Conservation (phyloP, 2,888 invertebrate species). For the Lithosia quadra region DNA sequence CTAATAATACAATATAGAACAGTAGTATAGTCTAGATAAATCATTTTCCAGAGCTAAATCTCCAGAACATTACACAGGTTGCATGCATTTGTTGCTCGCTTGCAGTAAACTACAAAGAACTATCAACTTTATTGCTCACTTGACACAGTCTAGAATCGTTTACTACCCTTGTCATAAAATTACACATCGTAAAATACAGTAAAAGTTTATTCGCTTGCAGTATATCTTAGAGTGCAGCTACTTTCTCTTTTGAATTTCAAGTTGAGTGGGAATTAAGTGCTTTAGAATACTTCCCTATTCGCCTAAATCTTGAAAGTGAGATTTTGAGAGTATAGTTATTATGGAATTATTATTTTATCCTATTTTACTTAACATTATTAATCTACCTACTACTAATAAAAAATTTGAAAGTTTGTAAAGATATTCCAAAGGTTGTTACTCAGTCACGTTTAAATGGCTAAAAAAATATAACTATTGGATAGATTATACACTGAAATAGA, state of each 20-base stretch:
- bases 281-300: no score
- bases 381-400: no score
- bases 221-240: not conserved
- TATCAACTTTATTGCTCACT: not conserved
- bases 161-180: not conserved
- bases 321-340: no score
- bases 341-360: no score
- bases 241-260: not conserved
- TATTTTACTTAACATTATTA: no score
- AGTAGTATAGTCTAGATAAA: not conserved
- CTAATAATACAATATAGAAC: not conserved
- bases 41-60: not conserved
- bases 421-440: no score
- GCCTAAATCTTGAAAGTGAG: no score
- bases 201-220: not conserved
- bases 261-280: not conserved
- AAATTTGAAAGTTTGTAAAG: no score
- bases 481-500: no score
- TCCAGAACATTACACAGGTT: not conserved
- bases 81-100: not conserved
- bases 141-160: not conserved
- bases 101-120: not conserved
- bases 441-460: no score
- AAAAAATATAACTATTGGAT: no score
- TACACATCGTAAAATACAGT: not conserved